phyloP scores from a whole-genome alignment of 2,888 invertebrate species.

The Lamproptera curius region DNA sequence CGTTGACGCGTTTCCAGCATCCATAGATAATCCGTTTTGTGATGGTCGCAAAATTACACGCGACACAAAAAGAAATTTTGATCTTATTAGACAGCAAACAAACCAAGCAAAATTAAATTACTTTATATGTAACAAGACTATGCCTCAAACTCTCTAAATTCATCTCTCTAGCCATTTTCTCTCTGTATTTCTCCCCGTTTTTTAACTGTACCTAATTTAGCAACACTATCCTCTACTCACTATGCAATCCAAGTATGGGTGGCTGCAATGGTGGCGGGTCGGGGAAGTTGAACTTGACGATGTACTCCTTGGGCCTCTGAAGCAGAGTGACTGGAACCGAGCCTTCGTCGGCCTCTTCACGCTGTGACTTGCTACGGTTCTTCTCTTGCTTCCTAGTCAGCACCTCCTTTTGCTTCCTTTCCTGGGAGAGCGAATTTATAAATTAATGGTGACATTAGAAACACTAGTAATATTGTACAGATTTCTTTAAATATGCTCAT shows the following conservation, averaged over 20 bases:
- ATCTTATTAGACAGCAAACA: too few relatives aligned
- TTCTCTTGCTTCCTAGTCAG: conserved; percentile 96
- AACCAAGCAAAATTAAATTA: too few relatives aligned
- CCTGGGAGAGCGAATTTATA: conserved; percentile 53
- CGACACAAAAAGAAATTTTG: too few relatives aligned
- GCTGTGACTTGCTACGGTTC: conserved; percentile 88
- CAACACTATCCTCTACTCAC: too few relatives aligned
- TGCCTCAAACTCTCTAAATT: too few relatives aligned
- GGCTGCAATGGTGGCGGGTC: conserved; percentile 98
- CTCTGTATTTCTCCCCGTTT: background rate
- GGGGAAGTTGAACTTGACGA: conserved; percentile 98
- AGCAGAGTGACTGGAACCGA: conserved; percentile 82
- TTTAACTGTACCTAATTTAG: background rate
- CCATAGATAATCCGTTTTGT: too few relatives aligned
- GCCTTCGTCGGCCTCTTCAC: conserved; percentile 85
- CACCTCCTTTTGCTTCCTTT: conserved; percentile 95
- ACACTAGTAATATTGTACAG: background rate
- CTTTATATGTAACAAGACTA: too few relatives aligned
- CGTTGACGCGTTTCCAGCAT: too few relatives aligned
- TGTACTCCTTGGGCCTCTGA: conserved; percentile 94
- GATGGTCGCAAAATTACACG: too few relatives aligned
- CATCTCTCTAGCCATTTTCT: too few relatives aligned
- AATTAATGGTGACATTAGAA: background rate
- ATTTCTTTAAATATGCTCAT: too few relatives aligned
- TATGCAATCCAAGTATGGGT: conserved; percentile 96